Conservation (phyloP, 2,113 vertebrate genomes). For the Tragulus kanchil region DNA sequence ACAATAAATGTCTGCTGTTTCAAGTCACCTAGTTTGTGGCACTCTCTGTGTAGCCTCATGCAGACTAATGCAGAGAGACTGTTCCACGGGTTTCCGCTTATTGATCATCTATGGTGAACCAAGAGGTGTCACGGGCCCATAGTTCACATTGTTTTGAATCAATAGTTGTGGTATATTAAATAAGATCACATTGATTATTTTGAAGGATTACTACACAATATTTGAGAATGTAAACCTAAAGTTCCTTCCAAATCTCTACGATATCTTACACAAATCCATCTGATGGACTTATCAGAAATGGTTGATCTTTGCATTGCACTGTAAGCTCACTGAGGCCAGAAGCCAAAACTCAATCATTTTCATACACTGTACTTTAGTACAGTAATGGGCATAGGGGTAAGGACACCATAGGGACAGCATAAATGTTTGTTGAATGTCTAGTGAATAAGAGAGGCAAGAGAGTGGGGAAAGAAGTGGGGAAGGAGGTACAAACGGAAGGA, state of each 20-base stretch:
- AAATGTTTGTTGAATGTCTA: background rate
- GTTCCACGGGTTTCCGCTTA: background rate
- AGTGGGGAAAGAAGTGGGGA: background rate
- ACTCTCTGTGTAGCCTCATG: background rate
- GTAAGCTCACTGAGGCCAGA: background rate
- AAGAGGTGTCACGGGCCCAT: too few species aligned
- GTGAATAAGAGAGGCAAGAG: background rate
- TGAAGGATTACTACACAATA: background rate
- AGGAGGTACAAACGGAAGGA: background rate
- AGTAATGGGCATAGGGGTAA: background rate
- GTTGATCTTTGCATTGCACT: background rate
- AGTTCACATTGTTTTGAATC: too few species aligned
- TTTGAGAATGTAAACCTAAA: background rate
- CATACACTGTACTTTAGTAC: background rate
- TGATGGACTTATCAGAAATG: background rate
- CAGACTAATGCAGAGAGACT: background rate
- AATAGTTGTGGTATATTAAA: background rate
- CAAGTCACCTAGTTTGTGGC: background rate
- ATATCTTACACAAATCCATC: background rate
- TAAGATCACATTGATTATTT: background rate
- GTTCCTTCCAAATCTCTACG: background rate
- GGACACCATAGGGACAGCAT: background rate
- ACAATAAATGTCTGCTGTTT: background rate
- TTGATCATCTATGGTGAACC: too few species aligned
- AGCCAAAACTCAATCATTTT: background rate